These are phyloP conservation scores for Dicerorhinus sumatrensis DNA, from an alignment of 2,113 vertebrate species.

Conservation along the genomic window DNA sequence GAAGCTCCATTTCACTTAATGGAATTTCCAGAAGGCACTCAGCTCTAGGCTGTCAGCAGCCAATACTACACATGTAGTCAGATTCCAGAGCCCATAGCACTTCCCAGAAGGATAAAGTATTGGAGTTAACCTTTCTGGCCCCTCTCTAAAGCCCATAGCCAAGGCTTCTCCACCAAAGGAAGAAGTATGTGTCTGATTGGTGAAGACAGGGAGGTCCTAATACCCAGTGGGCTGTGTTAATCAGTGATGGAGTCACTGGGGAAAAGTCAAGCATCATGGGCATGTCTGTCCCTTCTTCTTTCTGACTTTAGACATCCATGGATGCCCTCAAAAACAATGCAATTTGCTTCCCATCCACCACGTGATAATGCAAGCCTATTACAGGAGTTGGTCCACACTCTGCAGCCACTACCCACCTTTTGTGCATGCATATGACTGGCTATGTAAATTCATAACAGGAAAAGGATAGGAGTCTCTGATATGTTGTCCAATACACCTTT, in stretches of 20 bases:
- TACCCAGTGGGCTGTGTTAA: neutral
- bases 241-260: neutral
- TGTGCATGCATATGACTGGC: neutral
- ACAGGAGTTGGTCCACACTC: accelerated
- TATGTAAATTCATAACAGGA: neutral
- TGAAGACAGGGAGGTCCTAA: neutral
- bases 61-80: neutral
- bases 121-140: neutral
- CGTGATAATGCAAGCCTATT: neutral
- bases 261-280: neutral
- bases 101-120: neutral
- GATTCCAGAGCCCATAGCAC: neutral
- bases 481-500: neutral
- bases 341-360: neutral
- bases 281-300: neutral
- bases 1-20: neutral
- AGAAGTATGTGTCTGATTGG: neutral
- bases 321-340: neutral
- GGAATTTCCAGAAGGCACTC: neutral
- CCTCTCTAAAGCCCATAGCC: neutral
- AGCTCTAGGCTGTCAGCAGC: neutral
- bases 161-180: neutral
- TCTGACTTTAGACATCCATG: neutral
- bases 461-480: neutral
- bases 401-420: neutral